Percentiles rank a stretch among this genome's conserved stretches.
Conservation (phyloP, 2,888 invertebrate species). For the Pardosa pseudoannulata region DNA sequence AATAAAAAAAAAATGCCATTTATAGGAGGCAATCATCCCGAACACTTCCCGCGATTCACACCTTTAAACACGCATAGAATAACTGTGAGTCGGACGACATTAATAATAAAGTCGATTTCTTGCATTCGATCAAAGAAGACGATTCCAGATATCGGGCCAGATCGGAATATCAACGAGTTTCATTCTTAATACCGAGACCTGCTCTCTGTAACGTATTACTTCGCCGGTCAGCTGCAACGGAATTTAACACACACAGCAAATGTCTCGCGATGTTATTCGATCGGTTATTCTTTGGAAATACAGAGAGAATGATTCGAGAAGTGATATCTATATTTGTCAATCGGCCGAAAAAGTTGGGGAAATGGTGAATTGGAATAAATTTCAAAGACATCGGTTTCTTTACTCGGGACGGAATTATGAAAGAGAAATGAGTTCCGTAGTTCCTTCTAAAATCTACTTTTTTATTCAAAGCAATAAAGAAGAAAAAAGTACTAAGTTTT, state of each 20-base stretch:
- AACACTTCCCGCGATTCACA: conserved; percentile 31
- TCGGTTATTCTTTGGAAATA: neutral
- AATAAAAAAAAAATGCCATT: conserved; percentile 34
- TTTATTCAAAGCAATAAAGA: too few relatives aligned
- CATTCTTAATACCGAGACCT: conserved; percentile 30
- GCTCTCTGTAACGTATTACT: neutral
- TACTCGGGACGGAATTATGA: too few relatives aligned
- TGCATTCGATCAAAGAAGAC: conserved; percentile 29
- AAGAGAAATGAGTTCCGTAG: too few relatives aligned
- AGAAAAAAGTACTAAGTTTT: too few relatives aligned
- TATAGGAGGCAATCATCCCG: conserved; percentile 29
- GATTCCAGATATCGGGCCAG: conserved; percentile 30
- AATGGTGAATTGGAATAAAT: neutral
- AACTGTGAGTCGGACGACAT: conserved; percentile 40
- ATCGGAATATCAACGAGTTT: conserved; percentile 60
- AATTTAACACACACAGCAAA: conserved; percentile 41
- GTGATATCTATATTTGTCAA: conserved; percentile 5
- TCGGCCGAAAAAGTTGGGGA: neutral
- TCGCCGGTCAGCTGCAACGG: neutral
- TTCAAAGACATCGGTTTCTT: too few relatives aligned
- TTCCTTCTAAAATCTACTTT: too few relatives aligned
- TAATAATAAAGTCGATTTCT: conserved; percentile 65
- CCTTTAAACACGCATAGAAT: conserved; percentile 64
- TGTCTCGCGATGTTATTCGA: conserved; percentile 4
- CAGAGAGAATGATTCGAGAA: neutral